Conservation (phyloP, 2,113 vertebrate species). For the Ahaetulla prasina region DNA sequence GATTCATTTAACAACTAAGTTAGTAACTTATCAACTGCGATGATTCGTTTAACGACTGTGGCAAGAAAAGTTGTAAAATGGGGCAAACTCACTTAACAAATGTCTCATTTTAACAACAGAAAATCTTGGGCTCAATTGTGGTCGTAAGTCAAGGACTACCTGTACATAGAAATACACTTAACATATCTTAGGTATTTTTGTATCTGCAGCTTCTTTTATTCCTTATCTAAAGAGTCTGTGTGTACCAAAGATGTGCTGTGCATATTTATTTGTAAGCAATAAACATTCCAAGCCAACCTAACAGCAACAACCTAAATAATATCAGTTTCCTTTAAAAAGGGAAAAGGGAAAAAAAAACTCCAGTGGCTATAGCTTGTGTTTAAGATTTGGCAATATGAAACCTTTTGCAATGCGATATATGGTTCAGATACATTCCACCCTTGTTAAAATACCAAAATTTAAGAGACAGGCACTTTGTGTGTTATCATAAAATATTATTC, state of each 20-base stretch:
- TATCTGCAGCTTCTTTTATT: slow-evolving; percentile 13
- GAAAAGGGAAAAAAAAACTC: slow-evolving; percentile 9
- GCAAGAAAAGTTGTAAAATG: no score
- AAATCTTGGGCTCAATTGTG: no score
- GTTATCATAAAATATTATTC: slow-evolving; percentile 57
- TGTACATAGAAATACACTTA: not conserved
- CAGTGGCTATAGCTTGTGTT: slow-evolving; percentile 36
- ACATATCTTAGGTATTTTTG: slow-evolving; percentile 37
- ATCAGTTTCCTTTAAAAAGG: slow-evolving; percentile 37
- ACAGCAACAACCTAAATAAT: slow-evolving; percentile 50
- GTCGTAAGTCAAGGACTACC: no score
- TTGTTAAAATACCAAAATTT: slow-evolving; percentile 55
- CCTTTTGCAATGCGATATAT: slow-evolving; percentile 46
- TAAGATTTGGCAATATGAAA: slow-evolving; percentile 43
- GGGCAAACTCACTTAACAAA: no score
- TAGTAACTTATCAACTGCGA: no score
- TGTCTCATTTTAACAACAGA: no score
- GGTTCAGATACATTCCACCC: slow-evolving; percentile 44
- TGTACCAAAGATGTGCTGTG: slow-evolving; percentile 31
- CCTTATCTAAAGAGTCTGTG: slow-evolving; percentile 29
- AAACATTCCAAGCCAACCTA: slow-evolving; percentile 51
- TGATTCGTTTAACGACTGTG: no score
- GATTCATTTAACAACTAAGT: no score
- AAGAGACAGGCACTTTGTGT: slow-evolving; percentile 46
- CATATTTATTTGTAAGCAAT: slow-evolving; percentile 55